Evolutionary conservation across 2,113 vertebrate species (phyloP), one percentile per base, ranked within the genome.

Genomic region (Dunckerocampus dactyliophorus): DNA sequence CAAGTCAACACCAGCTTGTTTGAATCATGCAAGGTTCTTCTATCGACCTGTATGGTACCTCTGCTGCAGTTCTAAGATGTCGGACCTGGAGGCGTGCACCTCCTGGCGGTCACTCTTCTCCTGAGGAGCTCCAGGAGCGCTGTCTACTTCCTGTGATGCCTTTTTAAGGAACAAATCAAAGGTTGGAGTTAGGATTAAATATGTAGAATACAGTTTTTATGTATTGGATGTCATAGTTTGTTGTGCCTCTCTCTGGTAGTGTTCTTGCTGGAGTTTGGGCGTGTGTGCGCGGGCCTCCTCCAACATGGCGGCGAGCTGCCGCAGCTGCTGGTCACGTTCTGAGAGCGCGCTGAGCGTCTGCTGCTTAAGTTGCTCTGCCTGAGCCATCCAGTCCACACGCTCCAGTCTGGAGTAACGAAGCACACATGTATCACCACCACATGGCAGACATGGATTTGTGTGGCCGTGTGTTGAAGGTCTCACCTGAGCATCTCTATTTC

Each of bases 81-180:
- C 93, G 1, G 89, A 82, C 9, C 81, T 65, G 65, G 89, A 86
- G 62, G 67, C 74, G 51, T 90, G 86, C 39, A 77, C 75, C 58
- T 85, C 87, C 0, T 66, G 50, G 6, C 81, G 83, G 13, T 77
- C 87, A 54, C 80, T 89, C 17, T 87, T 91, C 67, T 94, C 93
- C 71, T 94, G 94, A 4, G 95, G 94, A 7, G 90, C 95, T 56
- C 94, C 95, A 0, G 95, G 95, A 69, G 94, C 92, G 21, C 92
- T 90, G 34, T 94, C 92, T 54, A 80, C 75, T 7, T 84, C 84
- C 49, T 83, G 85, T 2, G 87, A 22, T 24, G 82, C 91, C 95
- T 97, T 78, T 17, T 13, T 12, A 14, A 14, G 13, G 6, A 51
- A 13, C 21, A 28, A 14, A 24, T 39, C 12, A 48, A 48, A 17